Conservation (phyloP, 2,113 vertebrate genomes). For the Toxostoma redivivum region DNA sequence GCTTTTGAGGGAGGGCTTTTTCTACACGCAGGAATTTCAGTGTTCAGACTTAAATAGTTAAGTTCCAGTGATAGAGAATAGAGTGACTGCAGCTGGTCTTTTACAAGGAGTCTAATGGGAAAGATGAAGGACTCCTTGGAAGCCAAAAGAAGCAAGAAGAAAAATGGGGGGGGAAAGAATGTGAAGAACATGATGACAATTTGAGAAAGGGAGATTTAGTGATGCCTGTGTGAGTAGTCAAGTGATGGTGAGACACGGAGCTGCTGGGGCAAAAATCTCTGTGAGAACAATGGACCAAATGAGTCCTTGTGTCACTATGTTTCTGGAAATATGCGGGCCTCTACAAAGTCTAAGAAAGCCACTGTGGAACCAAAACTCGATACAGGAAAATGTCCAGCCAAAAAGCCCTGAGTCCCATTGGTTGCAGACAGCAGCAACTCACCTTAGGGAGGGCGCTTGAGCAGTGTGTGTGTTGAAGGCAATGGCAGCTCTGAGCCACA, state of each 20-base stretch:
- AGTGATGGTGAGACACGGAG: rapidly evolving
- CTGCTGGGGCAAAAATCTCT: neutral
- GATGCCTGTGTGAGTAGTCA: neutral
- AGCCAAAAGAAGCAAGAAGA: neutral
- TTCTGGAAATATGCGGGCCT: neutral
- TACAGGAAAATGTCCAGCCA: neutral
- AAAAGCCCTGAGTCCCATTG: neutral
- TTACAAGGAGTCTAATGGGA: neutral
- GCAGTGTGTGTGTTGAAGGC: rapidly evolving
- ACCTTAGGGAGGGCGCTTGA: neutral
- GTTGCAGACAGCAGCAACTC: neutral
- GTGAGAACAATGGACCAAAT: neutral
- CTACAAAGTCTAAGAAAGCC: neutral
- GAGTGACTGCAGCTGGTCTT: neutral
- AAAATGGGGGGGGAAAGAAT: neutral
- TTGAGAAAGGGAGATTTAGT: neutral
- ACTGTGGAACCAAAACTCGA: neutral
- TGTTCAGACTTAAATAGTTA: neutral
- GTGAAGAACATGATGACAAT: neutral
- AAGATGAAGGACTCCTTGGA: neutral
- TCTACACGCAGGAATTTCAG: neutral
- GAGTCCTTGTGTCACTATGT: neutral
- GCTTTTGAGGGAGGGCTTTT: neutral
- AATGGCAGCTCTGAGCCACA: neutral
- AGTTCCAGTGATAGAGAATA: neutral